A percentile compares a stretch with the other conserved stretches of the same genome.
Evolutionary conservation across 2,113 vertebrate species (phyloP).

Genomic region (Sturnus vulgaris): DNA sequence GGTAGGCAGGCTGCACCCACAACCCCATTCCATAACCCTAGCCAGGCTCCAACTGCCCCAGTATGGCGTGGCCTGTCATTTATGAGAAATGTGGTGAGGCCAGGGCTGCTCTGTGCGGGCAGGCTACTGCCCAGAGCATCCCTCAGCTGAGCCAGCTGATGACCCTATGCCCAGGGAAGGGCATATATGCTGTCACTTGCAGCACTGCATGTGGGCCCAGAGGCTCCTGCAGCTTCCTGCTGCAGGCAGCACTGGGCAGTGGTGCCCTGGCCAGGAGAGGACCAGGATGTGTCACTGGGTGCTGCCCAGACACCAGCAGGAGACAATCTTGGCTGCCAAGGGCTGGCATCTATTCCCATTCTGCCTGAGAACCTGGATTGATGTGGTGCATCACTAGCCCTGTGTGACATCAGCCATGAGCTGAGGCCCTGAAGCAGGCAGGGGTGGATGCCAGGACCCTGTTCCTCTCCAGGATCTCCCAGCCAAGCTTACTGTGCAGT

Average conservation of each 20-base stretch:
- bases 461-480: neutral
- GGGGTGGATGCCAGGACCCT: neutral
- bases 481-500: neutral
- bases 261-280: neutral
- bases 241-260: neutral
- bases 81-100: neutral
- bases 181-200: neutral
- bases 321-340: neutral
- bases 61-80: rapidly evolving
- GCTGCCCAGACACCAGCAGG: neutral
- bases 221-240: neutral
- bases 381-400: neutral
- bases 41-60: neutral
- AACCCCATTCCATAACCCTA: neutral
- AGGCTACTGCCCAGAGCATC: neutral
- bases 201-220: rapidly evolving
- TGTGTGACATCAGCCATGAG: neutral
- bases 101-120: neutral
- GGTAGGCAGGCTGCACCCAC: neutral
- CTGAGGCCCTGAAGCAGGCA: neutral
- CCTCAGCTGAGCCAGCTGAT: neutral
- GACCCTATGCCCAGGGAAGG: neutral
- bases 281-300: neutral
- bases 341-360: neutral
- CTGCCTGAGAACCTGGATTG: neutral